Conservation (phyloP, 2,113 vertebrate species). For the Campylomormyrus numenius region DNA sequence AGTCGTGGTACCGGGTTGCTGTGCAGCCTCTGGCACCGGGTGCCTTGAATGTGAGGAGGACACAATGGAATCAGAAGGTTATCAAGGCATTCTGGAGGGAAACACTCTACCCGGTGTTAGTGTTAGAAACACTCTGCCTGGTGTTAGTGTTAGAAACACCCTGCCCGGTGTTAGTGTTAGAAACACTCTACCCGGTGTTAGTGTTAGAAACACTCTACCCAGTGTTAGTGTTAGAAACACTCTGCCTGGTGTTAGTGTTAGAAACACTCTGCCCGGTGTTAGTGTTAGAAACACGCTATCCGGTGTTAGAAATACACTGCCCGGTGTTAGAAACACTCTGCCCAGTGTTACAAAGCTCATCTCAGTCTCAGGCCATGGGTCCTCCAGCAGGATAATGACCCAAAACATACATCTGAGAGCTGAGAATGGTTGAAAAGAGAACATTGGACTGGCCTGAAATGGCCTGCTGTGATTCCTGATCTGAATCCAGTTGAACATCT, state of each 20-base stretch:
- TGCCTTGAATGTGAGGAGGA: background rate
- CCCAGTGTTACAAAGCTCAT: background rate
- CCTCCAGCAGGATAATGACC: background rate
- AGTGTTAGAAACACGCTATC: no score
- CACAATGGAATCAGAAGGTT: background rate
- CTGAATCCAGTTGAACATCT: background rate
- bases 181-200: background rate
- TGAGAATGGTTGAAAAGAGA: background rate
- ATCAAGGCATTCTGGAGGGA: background rate
- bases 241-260: no score
- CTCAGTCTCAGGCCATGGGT: background rate
- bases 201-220: no score
- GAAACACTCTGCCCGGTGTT: no score
- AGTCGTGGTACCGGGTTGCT: background rate
- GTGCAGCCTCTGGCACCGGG: background rate
- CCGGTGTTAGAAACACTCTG: background rate
- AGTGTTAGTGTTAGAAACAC: no score
- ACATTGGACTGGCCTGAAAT: background rate
- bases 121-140: no score
- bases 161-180: no score
- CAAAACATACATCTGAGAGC: background rate
- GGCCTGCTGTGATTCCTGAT: no score
- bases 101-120: no score
- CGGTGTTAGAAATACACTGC: no score
- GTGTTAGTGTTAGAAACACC: background rate